Conservation (phyloP, 2,888 invertebrate species). For the Drosophila sordidula region DNA sequence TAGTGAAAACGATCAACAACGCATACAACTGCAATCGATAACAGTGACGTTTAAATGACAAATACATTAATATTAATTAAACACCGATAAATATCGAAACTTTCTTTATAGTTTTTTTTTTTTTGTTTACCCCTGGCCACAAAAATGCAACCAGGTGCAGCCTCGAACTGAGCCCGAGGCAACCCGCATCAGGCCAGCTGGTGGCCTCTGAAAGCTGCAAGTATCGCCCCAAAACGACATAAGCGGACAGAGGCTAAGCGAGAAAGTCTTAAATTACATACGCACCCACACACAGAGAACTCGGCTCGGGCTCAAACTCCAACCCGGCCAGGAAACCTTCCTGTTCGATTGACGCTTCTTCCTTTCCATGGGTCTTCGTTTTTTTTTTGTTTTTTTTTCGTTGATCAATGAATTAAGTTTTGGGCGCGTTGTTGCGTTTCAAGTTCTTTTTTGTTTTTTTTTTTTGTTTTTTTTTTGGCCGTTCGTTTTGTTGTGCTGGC, state of each 20-base stretch:
- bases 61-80: neutral
- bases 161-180: constrained; percentile 7
- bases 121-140: constrained; percentile 2
- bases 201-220: constrained; percentile 51
- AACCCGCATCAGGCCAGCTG: constrained; percentile 52
- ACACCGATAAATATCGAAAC: neutral
- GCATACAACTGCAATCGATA: neutral
- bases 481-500: constrained; percentile 11
- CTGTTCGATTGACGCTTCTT: constrained; percentile 34
- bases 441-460: constrained; percentile 10
- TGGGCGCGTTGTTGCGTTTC: constrained; percentile 53
- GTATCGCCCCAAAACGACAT: constrained; percentile 46
- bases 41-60: neutral
- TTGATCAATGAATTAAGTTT: constrained; percentile 67
- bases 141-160: constrained; percentile 19
- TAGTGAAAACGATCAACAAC: too few species aligned
- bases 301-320: neutral
- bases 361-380: constrained; percentile 19
- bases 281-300: constrained; percentile 62
- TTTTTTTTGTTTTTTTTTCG: constrained; percentile 10
- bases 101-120: neutral
- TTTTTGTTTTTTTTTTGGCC: too few species aligned
- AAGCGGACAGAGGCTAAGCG: constrained; percentile 49
- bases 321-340: constrained; percentile 38
- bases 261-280: constrained; percentile 79